Conservation (phyloP, 2,797 vertebrate genomes). For the Acanthurus lineatus region DNA sequence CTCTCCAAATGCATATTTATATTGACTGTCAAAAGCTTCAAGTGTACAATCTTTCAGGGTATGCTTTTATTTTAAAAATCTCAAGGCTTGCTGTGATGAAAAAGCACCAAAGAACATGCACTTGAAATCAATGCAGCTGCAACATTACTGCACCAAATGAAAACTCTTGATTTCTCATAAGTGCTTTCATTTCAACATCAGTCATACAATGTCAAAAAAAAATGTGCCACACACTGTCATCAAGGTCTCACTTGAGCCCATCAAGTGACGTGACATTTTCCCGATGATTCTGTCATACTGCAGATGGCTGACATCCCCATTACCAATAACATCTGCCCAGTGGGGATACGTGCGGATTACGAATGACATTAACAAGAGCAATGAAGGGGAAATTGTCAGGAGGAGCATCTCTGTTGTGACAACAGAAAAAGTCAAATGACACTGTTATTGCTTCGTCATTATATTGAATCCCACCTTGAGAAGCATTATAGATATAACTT, state of each 20-base stretch:
- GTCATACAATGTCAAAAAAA: neutral
- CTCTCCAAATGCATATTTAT: no score
- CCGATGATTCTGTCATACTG: slow-evolving; percentile 54
- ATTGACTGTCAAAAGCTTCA: no score
- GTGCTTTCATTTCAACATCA: slow-evolving; percentile 10
- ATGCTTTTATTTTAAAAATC: no score
- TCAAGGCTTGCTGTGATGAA: no score
- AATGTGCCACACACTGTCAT: slow-evolving; percentile 29
- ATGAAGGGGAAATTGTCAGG: slow-evolving; percentile 64
- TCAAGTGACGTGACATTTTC: slow-evolving; percentile 59
- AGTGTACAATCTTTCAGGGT: no score
- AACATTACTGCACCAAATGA: neutral
- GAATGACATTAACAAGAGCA: slow-evolving; percentile 55
- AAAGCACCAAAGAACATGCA: neutral
- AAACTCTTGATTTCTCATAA: neutral
- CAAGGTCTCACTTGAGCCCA: slow-evolving; percentile 33
- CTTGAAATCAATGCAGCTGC: neutral
- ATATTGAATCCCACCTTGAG: slow-evolving; percentile 22
- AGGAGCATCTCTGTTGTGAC: slow-evolving; percentile 37
- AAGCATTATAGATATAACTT: slow-evolving; percentile 14
- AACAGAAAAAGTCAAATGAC: slow-evolving; percentile 24
- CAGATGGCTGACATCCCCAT: slow-evolving; percentile 66
- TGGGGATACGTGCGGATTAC: slow-evolving; percentile 49
- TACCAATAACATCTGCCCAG: slow-evolving; percentile 44
- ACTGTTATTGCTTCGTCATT: slow-evolving; percentile 43